Conservation (phyloP, 2,113 vertebrate species). For the Panurus biarmicus region DNA sequence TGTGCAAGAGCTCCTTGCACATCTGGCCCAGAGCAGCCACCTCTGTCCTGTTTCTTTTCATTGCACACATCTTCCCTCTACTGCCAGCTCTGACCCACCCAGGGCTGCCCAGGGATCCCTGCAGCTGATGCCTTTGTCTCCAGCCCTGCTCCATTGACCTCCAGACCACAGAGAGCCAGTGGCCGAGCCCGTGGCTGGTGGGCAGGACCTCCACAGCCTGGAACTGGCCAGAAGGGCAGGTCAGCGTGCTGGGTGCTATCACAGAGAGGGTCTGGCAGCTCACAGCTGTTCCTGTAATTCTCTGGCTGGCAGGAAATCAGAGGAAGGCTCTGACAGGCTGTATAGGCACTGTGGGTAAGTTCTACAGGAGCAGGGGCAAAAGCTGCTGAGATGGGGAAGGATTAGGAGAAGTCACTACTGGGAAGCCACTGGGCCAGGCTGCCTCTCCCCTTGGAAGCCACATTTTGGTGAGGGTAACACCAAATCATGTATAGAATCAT, state of each 20-base stretch:
- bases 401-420: background rate
- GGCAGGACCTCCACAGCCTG: background rate
- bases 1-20: background rate
- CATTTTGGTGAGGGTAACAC: fast-evolving
- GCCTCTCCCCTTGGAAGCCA: background rate
- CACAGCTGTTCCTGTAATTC: background rate
- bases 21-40: background rate
- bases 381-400: background rate
- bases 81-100: background rate
- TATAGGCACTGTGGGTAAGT: background rate
- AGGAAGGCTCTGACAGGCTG: background rate
- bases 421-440: background rate
- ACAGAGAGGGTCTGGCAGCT: background rate
- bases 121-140: background rate
- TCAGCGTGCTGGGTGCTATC: background rate
- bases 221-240: background rate
- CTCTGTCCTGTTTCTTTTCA: background rate
- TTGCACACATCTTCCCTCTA: too few species aligned
- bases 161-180: background rate
- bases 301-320: background rate
- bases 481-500: background rate
- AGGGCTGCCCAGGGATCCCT: background rate
- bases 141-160: background rate
- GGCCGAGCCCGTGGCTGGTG: background rate
- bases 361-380: background rate